Percentiles rank a stretch among this genome's conserved stretches.
These are phyloP conservation scores for Drosophila fungiperda DNA, from an alignment of 2,888 invertebrate genomes.

Conservation along the genomic window DNA sequence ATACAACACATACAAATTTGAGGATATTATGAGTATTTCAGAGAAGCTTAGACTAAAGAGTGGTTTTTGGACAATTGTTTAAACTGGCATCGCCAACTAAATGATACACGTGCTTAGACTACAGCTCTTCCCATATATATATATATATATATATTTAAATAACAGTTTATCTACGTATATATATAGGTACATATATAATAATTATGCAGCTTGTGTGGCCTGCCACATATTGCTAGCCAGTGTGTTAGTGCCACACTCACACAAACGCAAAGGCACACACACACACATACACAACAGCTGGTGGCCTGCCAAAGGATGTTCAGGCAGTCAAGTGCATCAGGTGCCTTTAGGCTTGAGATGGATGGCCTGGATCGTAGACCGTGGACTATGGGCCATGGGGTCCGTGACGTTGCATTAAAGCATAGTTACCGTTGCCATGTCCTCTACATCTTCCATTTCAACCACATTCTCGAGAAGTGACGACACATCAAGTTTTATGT, in stretches of 20 bases:
- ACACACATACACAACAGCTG: constrained; percentile 5
- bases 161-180: neutral
- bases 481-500: constrained; percentile 92
- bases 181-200: neutral
- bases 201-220: constrained; percentile 10
- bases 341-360: constrained; percentile 1
- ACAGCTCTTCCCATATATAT: constrained; percentile 11
- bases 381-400: constrained; percentile 8
- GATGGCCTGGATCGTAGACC: constrained; percentile 4
- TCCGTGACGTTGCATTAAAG: constrained; percentile 24
- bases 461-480: constrained; percentile 93
- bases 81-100: constrained; percentile 29
- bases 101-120: constrained; percentile 26
- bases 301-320: constrained; percentile 8
- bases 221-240: constrained; percentile 14
- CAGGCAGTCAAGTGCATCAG: constrained; percentile 10
- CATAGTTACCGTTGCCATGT: constrained; percentile 85
- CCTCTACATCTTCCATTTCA: constrained; percentile 92
- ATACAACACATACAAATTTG: constrained; percentile 10
- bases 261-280: constrained; percentile 5
- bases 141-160: neutral
- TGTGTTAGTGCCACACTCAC: constrained; percentile 14
- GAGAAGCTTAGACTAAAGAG: constrained; percentile 33
- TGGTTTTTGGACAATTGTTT: constrained; percentile 13
- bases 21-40: constrained; percentile 3